phyloP scores from a whole-genome alignment of 1,140 invertebrate genomes.

The Wiebesia pumilae region DNA sequence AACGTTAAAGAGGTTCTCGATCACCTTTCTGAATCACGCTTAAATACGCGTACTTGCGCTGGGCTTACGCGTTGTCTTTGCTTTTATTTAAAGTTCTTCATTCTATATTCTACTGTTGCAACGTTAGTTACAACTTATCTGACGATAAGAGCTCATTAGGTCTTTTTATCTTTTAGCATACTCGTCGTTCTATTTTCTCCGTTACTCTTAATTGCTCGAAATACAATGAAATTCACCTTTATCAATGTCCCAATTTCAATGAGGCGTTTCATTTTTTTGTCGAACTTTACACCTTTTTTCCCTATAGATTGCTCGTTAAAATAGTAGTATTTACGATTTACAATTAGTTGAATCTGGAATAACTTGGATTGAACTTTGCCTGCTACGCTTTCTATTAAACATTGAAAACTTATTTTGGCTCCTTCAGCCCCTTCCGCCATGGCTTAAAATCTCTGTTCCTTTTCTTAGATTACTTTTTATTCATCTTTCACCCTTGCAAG shows the following conservation, averaged over 20 bases:
- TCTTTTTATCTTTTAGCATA: background rate
- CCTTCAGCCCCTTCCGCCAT: background rate
- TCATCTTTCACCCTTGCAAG: background rate
- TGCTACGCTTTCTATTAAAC: background rate
- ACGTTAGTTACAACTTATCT: background rate
- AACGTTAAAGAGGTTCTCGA: background rate
- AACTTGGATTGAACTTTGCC: background rate
- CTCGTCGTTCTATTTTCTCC: background rate
- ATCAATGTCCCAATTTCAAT: background rate
- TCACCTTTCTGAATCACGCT: background rate
- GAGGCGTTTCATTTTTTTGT: background rate
- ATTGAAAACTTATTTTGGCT: background rate
- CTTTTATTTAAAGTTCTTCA: background rate
- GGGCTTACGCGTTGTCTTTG: too few relatives aligned
- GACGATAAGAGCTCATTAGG: background rate
- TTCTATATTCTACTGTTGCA: background rate
- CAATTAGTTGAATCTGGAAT: background rate
- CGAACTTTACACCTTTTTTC: background rate
- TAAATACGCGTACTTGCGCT: background rate
- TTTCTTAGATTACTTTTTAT: conserved; percentile 8
- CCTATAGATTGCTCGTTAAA: background rate
- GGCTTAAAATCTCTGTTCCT: background rate
- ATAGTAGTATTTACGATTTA: background rate
- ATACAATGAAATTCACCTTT: too few relatives aligned
- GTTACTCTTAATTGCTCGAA: background rate